phyloP scores from a whole-genome alignment of 2,888 invertebrate species.

The Coelinius sp. region DNA sequence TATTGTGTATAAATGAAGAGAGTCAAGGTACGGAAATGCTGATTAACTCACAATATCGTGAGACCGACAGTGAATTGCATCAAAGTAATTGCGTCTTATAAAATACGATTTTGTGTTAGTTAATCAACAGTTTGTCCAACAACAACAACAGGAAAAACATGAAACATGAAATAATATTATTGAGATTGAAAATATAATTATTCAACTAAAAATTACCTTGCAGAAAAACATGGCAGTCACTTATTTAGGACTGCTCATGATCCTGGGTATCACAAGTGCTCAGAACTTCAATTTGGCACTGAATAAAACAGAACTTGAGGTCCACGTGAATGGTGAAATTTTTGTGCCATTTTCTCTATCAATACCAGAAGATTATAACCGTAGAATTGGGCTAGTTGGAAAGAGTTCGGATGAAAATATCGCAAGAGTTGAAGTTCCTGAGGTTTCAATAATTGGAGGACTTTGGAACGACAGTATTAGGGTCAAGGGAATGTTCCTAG shows the following conservation, averaged over 20 bases:
- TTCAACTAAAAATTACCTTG: not conserved
- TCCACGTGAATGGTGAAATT: slow-evolving; percentile 9
- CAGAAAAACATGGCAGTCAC: slow-evolving; percentile 16
- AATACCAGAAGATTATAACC: not conserved
- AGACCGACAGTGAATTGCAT: slow-evolving; percentile 3
- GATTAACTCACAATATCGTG: not conserved
- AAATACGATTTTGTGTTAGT: not conserved
- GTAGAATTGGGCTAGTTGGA: not conserved
- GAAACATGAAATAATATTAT: not conserved
- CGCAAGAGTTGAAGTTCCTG: slow-evolving; percentile 4
- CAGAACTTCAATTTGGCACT: slow-evolving; percentile 20
- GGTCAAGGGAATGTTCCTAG: slow-evolving; percentile 72
- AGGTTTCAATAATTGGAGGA: not conserved
- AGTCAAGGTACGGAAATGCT: not conserved
- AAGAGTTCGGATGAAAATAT: not conserved
- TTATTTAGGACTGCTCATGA: slow-evolving; percentile 1
- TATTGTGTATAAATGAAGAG: not conserved
- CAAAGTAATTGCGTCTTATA: not conserved
- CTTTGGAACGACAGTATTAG: slow-evolving; percentile 65
- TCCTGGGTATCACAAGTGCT: not conserved
- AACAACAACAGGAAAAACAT: too few species aligned
- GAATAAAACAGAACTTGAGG: not conserved
- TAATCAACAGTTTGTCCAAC: not conserved
- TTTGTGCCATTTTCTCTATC: slow-evolving; percentile 1
- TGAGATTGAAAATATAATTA: not conserved